Percentiles rank a stretch among this genome's conserved stretches.
phyloP scores from a whole-genome alignment of 2,113 vertebrate species.

The Bujurquina vittata region DNA sequence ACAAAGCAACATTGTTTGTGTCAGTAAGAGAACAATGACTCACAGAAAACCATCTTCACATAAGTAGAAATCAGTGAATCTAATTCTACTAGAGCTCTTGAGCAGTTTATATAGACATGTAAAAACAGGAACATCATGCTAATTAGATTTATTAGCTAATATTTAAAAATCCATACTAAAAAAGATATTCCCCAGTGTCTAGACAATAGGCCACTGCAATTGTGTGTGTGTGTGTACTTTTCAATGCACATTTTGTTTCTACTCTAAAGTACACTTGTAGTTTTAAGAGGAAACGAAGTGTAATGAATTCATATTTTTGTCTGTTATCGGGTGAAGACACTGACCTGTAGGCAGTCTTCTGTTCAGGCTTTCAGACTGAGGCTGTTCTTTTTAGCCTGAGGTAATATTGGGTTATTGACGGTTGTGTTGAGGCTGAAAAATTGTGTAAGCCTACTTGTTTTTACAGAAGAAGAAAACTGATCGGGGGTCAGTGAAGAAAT shows the following conservation, averaged over 20 bases:
- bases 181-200: no score
- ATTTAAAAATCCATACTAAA: not conserved
- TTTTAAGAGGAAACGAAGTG: not conserved
- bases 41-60: not conserved
- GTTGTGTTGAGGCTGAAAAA: not conserved
- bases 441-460: not conserved
- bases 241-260: not conserved
- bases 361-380: not conserved
- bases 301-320: not conserved
- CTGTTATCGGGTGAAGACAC: not conserved
- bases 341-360: conserved; percentile 9
- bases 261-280: not conserved
- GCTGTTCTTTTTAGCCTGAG: not conserved
- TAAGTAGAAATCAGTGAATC: not conserved
- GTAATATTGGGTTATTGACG: conserved; percentile 1
- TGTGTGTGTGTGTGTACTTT: no score
- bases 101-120: not conserved
- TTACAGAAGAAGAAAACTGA: not conserved
- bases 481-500: not conserved
- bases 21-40: not conserved
- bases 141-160: not conserved
- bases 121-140: not conserved
- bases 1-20: not conserved
- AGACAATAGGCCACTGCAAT: no score
- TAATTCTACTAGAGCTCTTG: not conserved